These are phyloP conservation scores for Calycopis cecrops DNA, from an alignment of 1,140 invertebrate genomes.

Conservation along the genomic window DNA sequence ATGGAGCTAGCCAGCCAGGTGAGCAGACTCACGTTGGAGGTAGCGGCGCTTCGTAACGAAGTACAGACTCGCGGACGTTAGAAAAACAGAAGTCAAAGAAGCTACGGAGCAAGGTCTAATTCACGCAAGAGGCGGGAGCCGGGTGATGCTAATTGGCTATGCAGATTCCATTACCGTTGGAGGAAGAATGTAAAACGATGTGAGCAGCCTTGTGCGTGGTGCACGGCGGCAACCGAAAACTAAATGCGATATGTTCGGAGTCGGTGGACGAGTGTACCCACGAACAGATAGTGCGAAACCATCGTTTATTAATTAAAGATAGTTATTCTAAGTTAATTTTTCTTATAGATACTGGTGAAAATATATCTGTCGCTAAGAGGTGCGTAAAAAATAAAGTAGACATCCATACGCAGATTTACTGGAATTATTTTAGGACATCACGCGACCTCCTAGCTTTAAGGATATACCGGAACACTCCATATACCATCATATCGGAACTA, in stretches of 20 bases:
- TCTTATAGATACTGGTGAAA: slow-evolving; percentile 13
- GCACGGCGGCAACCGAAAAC: background rate
- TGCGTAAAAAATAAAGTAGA: slow-evolving; percentile 1
- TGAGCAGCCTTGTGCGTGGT: slow-evolving; percentile 2
- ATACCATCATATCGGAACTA: no score
- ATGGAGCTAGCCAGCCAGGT: background rate
- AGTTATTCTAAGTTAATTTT: background rate
- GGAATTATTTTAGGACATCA: no score
- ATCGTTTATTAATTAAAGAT: slow-evolving; percentile 14
- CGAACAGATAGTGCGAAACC: background rate
- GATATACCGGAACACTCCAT: no score
- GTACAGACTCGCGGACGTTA: background rate
- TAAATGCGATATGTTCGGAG: background rate
- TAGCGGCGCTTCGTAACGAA: background rate
- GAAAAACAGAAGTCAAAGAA: background rate
- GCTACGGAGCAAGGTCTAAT: background rate
- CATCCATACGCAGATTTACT: background rate
- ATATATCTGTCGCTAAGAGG: slow-evolving; percentile 15
- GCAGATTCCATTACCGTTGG: background rate
- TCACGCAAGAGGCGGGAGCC: background rate
- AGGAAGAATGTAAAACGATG: background rate
- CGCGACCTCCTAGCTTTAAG: no score
- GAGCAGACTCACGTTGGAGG: slow-evolving; percentile 1
- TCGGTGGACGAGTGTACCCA: slow-evolving; percentile 4
- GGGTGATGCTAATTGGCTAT: slow-evolving; percentile 4